A percentile compares a stretch with the other conserved stretches of the same genome.
Conservation (phyloP, 2,797 vertebrate genomes). For the Urosaurus nigricauda region DNA sequence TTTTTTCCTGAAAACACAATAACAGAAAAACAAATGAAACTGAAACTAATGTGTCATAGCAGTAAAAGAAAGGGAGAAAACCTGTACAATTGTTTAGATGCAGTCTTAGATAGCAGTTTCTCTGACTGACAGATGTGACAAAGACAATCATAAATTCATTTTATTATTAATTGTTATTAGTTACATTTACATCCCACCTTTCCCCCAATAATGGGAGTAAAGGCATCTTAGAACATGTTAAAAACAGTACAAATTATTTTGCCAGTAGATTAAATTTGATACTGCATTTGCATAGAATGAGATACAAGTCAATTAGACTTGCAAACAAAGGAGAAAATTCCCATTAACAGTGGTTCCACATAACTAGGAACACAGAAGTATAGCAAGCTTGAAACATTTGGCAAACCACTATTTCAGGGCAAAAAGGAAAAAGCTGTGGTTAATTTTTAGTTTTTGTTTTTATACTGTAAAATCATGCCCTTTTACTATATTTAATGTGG, state of each 20-base stretch:
- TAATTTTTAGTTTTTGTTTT: neutral
- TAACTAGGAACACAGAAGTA: neutral
- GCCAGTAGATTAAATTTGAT: no score
- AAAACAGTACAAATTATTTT: no score
- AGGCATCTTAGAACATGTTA: no score
- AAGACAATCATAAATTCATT: neutral
- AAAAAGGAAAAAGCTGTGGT: conserved; percentile 27
- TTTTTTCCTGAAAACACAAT: no score
- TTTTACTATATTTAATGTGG: conserved; percentile 68
- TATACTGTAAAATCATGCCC: conserved; percentile 39
- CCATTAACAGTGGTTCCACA: neutral
- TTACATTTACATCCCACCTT: neutral
- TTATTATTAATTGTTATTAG: neutral
- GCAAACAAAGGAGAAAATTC: neutral
- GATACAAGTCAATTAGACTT: neutral
- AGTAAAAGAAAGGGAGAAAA: neutral
- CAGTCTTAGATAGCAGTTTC: neutral
- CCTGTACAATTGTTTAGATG: no score
- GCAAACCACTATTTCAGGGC: conserved; percentile 22
- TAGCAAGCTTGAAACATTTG: neutral
- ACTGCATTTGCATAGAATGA: neutral
- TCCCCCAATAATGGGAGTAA: no score
- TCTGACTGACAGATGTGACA: neutral
- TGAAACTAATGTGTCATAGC: neutral
- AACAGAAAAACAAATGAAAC: no score